A percentile compares a stretch with the other conserved stretches of the same genome.
phyloP scores from a whole-genome alignment of 2,113 vertebrate genomes.

The Trochalopteron elliotii region DNA sequence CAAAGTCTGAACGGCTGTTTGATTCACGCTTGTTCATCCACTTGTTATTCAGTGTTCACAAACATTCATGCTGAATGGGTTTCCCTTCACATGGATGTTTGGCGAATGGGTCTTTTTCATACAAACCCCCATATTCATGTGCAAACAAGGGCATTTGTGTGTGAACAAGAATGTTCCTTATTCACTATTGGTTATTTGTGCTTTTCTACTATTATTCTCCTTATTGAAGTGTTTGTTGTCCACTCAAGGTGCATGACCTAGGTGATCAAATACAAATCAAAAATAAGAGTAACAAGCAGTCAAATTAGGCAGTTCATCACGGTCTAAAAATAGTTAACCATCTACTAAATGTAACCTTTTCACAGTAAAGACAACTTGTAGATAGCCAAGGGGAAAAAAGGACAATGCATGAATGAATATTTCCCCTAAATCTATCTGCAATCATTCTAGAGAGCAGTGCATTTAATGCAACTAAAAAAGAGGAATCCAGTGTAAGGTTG shows the following conservation, averaged over 20 bases:
- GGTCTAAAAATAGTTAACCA: constrained; percentile 8
- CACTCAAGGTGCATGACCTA: constrained; percentile 49
- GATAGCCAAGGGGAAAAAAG: neutral
- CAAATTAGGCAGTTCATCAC: constrained; percentile 26
- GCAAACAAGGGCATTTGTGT: constrained; percentile 65
- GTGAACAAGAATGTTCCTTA: constrained; percentile 52
- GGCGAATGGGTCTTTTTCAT: constrained; percentile 63
- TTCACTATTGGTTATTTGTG: constrained; percentile 40
- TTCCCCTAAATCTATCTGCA: neutral
- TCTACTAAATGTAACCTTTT: neutral
- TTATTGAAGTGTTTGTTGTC: constrained; percentile 40
- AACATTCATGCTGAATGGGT: constrained; percentile 58
- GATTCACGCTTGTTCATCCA: constrained; percentile 63
- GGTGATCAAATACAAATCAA: constrained; percentile 48
- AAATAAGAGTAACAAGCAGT: constrained; percentile 43
- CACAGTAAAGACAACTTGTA: neutral
- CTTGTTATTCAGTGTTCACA: constrained; percentile 64
- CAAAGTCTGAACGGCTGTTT: constrained; percentile 67
- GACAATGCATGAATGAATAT: neutral
- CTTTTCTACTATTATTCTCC: constrained; percentile 37
- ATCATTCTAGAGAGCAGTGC: no score
- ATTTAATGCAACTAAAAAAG: neutral
- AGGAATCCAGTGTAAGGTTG: neutral
- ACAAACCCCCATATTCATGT: constrained; percentile 61
- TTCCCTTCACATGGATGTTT: constrained; percentile 67